Base-by-base conservation (phyloP, 2,888 invertebrate species). In the Hanleya hanleyi region DNA sequence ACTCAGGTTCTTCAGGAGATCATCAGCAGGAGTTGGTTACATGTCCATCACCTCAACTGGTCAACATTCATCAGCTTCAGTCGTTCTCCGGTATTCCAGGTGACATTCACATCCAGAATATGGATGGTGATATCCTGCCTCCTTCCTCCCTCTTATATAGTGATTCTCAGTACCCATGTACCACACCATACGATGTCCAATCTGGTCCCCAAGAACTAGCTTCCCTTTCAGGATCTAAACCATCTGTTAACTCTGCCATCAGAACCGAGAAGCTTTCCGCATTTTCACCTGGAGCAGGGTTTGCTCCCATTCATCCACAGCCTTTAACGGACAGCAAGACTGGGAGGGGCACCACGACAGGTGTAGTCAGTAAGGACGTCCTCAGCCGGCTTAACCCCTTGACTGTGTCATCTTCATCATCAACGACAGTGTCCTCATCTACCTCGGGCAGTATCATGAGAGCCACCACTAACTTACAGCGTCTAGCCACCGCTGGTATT, bases 221-320 rank as follows among this genome's bases (percentile, higher is more conserved):
- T n/a, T n/a, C n/a, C n/a, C n/a, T n/a, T n/a, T n/a, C n/a, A n/a
- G n/a, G n/a, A n/a, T n/a, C n/a, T n/a, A n/a, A n/a, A n/a, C n/a
- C n/a, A n/a, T n/a, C 35, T 15, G 15, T 12, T 33, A 29, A 67
- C 32, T 73, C 67, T 36, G 79, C 73, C 22, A 74, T 85, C 12
- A 81, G 75, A 62, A 86, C 84, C 62, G 85, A 85, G 69, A 85
- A 85, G 67, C 61, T 85, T 18, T 33, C 67, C 18, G n/a, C 50
- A 15, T 67, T 41, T n/a, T 67, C 50, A 33, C 71, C 76, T 15
- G 85, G 83, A 15, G 77, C 84, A 7, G 80, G 80, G 37, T 87
- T 87, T 74, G 83, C 85, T 32, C 87, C 87, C 0, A 86, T 87
- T 26, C 86, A 87, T 64, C 87, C 87, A 1, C 85, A 85, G 66